Base-by-base conservation (phyloP, 2,888 invertebrate species). In the Julus scanicus region DNA sequence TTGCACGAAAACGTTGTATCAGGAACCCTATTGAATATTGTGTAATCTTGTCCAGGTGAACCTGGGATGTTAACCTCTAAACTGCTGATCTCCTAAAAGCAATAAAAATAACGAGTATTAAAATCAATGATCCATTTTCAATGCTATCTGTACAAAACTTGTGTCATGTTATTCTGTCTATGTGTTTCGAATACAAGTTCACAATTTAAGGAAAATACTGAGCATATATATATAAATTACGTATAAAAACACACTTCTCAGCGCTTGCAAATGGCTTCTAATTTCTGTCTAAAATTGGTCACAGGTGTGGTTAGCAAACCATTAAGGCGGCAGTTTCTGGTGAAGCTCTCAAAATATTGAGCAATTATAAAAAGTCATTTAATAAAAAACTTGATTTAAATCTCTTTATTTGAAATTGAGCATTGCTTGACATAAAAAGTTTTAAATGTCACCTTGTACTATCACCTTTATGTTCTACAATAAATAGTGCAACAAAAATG, bases 21-120 rank as follows among this genome's bases (percentile, higher is more conserved):
- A 20, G 89, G 89, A 86, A 89, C 88, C 29, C 80, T 87, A 88
- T 90, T 87, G 88, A 89, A 89, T 80, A 88, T 87, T 89, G 89
- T 57, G 89, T 90, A 89, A 63, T 89, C 89, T 86, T 87, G 39
- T 89, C 90, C 87, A 89, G 89, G 88, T 88, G 89, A 88, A n/a
- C 89, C 89, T 20, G 89, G 89, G 40, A 89, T 89, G 86, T 53
- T 88, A 3, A 83, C 37, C 40, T 88, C 44, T 48, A 88, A 83
- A 44, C 39, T 63, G 20, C 53, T 57, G 39, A 87, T 87, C 63
- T 87, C 87, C 87, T 87, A 44, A 84, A 40, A 17, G n/a, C 17
- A 84, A 44, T 39, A 40, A 40, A 39, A 71, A 71, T n/a, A 71
- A 20, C n/a, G 6, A 29, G 71, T 20, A 71, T 1, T 71, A 8